A percentile compares a stretch with the other conserved stretches of the same genome.
Conservation (phyloP, 2,797 vertebrate genomes). For the Notamacropus eugenii region DNA sequence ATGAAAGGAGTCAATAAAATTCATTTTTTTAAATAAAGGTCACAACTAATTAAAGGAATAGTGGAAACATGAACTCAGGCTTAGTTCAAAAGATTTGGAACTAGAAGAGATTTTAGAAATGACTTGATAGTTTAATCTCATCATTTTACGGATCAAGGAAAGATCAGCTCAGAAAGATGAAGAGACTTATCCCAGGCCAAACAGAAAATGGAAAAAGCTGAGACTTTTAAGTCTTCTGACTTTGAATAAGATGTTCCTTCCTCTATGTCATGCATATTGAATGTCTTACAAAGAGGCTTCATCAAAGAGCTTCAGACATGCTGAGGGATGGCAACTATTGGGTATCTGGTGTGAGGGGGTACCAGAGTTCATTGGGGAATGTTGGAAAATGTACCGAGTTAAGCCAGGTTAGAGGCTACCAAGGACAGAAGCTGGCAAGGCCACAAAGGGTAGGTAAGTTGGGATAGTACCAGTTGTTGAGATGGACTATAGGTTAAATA, state of each 20-base stretch:
- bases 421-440: not conserved
- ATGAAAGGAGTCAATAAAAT: not conserved
- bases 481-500: not conserved
- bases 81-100: not conserved
- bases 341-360: too few relatives aligned
- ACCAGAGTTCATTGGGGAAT: not conserved
- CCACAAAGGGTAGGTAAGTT: not conserved
- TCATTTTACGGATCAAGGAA: not conserved
- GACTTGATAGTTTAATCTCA: too few relatives aligned
- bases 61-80: not conserved
- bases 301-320: too few relatives aligned
- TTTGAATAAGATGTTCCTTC: too few relatives aligned
- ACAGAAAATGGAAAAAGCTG: too few relatives aligned
- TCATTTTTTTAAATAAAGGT: too few relatives aligned
- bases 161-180: too few relatives aligned
- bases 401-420: not conserved
- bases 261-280: too few relatives aligned
- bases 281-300: too few relatives aligned
- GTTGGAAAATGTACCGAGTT: not conserved
- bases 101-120: not conserved
- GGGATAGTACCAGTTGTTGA: not conserved
- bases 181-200: too few relatives aligned
- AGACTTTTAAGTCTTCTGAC: too few relatives aligned
- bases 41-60: not conserved
- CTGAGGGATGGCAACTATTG: too few relatives aligned